phyloP scores from a whole-genome alignment of 2,113 vertebrate species.

The Cichladusa arquata region DNA sequence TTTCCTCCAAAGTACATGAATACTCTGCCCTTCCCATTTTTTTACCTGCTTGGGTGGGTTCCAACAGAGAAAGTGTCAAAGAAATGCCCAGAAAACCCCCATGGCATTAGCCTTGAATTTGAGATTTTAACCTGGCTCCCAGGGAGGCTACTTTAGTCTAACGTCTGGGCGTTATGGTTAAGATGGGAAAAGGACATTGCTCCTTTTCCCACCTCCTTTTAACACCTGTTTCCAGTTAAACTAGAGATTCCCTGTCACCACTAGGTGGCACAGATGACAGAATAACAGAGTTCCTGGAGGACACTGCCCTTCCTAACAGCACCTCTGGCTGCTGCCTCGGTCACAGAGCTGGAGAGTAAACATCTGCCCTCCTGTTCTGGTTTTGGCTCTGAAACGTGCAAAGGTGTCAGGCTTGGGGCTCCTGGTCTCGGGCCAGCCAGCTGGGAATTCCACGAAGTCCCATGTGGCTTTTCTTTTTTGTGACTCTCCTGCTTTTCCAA shows the following conservation, averaged over 20 bases:
- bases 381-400: background rate
- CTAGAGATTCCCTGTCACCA: background rate
- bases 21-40: background rate
- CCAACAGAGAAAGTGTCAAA: background rate
- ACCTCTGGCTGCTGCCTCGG: background rate
- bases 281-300: background rate
- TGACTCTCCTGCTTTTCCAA: background rate
- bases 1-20: background rate
- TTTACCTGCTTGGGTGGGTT: background rate
- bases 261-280: slow-evolving; percentile 25
- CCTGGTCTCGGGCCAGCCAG: background rate
- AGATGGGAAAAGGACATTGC: background rate
- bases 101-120: background rate
- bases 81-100: background rate
- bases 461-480: background rate
- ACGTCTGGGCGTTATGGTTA: background rate
- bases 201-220: background rate
- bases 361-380: background rate
- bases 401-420: background rate
- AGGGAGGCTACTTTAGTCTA: background rate
- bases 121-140: background rate
- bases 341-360: background rate
- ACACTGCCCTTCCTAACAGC: background rate
- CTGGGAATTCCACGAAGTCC: background rate
- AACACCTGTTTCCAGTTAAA: background rate